Evolutionary conservation across 2,113 vertebrate species (phyloP).

Genomic region (Aythya baeri): DNA sequence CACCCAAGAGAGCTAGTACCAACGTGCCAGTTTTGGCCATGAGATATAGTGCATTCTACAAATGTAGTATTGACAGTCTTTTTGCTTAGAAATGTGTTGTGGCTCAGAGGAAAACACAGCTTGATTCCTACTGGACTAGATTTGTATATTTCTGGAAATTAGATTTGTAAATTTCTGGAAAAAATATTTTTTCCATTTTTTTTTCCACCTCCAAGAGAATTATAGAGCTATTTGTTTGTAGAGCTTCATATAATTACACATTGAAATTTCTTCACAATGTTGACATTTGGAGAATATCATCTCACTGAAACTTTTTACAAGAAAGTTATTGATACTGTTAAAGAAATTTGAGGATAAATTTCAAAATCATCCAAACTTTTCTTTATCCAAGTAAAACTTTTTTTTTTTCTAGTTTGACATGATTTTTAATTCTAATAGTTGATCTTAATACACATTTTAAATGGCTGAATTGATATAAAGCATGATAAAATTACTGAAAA

Average conservation of each 20-base stretch:
- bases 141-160: background rate
- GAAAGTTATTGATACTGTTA: too few relatives aligned
- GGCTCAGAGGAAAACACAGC: background rate
- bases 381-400: background rate
- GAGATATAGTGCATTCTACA: rapidly evolving
- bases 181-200: background rate
- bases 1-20: background rate
- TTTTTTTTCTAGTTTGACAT: background rate
- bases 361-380: background rate
- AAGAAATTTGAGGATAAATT: background rate
- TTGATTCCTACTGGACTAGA: background rate
- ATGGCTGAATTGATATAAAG: background rate
- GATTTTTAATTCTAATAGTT: background rate
- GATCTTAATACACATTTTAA: background rate
- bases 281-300: background rate
- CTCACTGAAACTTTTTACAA: background rate
- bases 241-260: background rate
- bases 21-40: rapidly evolving
- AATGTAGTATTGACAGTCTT: background rate
- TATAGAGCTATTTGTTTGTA: background rate
- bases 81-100: background rate
- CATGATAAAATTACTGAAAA: background rate
- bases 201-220: background rate
- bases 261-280: background rate
- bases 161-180: too few relatives aligned